A percentile compares a stretch with the other conserved stretches of the same genome.
phyloP scores from a whole-genome alignment of 2,113 vertebrate genomes.

The Salminus brasiliensis region DNA sequence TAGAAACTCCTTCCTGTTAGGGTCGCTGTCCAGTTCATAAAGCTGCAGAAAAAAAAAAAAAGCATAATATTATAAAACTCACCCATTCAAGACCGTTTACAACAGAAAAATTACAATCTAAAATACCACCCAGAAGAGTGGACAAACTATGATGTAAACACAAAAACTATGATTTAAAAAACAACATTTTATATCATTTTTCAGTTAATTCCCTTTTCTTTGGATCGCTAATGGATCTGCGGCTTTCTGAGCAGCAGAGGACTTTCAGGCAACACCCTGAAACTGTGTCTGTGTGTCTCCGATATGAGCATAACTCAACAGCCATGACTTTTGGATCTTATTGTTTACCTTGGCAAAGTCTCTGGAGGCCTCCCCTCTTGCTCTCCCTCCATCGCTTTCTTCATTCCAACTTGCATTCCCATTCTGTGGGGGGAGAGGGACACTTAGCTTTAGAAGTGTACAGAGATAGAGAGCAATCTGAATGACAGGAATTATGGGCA shows the following conservation, averaged over 20 bases:
- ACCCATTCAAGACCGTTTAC: too few relatives aligned
- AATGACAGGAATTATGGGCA: neutral
- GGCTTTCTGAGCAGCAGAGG: neutral
- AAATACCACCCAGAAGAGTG: neutral
- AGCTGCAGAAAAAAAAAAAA: constrained; percentile 74
- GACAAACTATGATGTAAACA: too few relatives aligned
- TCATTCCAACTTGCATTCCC: constrained; percentile 83
- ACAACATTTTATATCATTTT: neutral
- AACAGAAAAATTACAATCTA: too few relatives aligned
- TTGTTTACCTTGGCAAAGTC: constrained; percentile 91
- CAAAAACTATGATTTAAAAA: neutral
- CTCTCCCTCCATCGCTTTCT: constrained; percentile 82
- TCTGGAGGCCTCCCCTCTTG: constrained; percentile 89
- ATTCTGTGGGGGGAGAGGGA: constrained; percentile 73
- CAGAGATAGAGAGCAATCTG: constrained; percentile 20
- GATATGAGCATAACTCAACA: constrained; percentile 22
- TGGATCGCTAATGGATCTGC: too few relatives aligned
- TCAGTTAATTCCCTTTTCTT: neutral
- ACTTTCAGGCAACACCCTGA: neutral
- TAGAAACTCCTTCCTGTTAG: constrained; percentile 92
- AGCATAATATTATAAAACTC: neutral
- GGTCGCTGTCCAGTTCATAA: constrained; percentile 92
- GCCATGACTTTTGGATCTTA: constrained; percentile 13
- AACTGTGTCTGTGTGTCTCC: constrained; percentile 35
- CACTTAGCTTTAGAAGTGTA: constrained; percentile 15